Percentiles rank a stretch among this genome's conserved stretches.
These are phyloP conservation scores for Elanus axillaris DNA, from an alignment of 2,113 vertebrate genomes.

Conservation along the genomic window DNA sequence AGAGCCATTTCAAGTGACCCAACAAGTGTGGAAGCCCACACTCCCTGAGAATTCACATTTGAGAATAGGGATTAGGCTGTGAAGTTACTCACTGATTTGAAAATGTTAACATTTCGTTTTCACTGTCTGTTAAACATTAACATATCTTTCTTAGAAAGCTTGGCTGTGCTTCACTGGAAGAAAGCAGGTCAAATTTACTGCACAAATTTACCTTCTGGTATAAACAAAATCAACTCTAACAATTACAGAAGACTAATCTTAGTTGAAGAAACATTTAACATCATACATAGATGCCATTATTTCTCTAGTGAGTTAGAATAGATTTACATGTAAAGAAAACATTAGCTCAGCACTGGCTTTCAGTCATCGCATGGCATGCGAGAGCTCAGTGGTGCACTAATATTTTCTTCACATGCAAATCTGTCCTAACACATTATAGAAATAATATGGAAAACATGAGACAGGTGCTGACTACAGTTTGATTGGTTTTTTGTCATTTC, in stretches of 20 bases:
- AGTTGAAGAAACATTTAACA: conserved; percentile 11
- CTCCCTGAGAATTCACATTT: background rate
- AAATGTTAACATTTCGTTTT: conserved; percentile 34
- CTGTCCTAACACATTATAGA: background rate
- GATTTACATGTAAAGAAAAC: background rate
- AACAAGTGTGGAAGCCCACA: background rate
- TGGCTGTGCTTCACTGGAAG: conserved; percentile 39
- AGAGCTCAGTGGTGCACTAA: background rate
- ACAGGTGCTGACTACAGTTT: background rate
- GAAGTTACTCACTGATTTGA: background rate
- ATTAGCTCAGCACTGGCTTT: background rate
- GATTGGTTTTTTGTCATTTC: background rate
- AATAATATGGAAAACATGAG: conserved; percentile 34
- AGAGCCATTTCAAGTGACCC: background rate
- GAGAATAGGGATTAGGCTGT: background rate
- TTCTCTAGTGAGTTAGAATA: conserved; percentile 6
- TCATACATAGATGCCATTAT: background rate
- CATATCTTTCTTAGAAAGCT: conserved; percentile 41
- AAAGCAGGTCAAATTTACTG: conserved; percentile 43
- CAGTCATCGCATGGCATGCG: background rate
- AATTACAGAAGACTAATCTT: conserved; percentile 47
- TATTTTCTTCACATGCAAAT: conserved; percentile 30
- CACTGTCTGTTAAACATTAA: conserved; percentile 18
- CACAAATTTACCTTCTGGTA: conserved; percentile 19
- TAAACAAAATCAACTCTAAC: conserved; percentile 51